Evolutionary conservation across 2,113 vertebrate species (phyloP), one percentile per base, ranked within the genome.

Genomic region (Clarias gariepinus): DNA sequence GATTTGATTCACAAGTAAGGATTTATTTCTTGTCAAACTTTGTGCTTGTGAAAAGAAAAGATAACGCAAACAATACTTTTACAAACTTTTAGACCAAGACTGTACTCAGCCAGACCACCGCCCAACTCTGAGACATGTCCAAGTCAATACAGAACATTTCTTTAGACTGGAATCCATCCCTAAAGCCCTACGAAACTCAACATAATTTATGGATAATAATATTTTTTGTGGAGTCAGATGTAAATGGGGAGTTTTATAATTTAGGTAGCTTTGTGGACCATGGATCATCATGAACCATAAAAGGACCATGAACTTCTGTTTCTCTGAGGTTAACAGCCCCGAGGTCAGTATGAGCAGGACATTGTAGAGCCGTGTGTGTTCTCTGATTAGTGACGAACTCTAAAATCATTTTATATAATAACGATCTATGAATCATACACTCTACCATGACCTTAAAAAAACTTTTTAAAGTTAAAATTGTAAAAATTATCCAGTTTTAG

Each of bases 251-350:
- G 69, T 23, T 73, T 73, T 47, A 71, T 9, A 9, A 16, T 36
- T 71, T 36, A 30, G 13, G 33, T n/a, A 58, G 47, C 55, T 19
- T 57, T 61, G 4, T 8, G 41, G 28, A 58, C 41, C 41, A 41
- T 41, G 41, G 5, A 5, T 5, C 41, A 4, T 3, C 41, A 41
- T 41, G 41, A 41, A 41, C 41, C 41, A 41, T 41, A 5, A 28
- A 63, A 18, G 74, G 57, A 84, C 74, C 60, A 28, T 83, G 71
- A 80, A 64, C 66, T 82, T 33, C 16, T 78, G 52, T 41, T 61
- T 4, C 15, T 30, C 13, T 2, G 77, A 89, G 93, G 92, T 94
- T 88, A 94, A 93, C 13, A 90, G 1, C 93, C 92, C 2, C 1
- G 30, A 53, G 91, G 90, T 84, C 88, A 30, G 61, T 16, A 57